phyloP scores from a whole-genome alignment of 2,113 vertebrate species.

The Nycticebus coucang region DNA sequence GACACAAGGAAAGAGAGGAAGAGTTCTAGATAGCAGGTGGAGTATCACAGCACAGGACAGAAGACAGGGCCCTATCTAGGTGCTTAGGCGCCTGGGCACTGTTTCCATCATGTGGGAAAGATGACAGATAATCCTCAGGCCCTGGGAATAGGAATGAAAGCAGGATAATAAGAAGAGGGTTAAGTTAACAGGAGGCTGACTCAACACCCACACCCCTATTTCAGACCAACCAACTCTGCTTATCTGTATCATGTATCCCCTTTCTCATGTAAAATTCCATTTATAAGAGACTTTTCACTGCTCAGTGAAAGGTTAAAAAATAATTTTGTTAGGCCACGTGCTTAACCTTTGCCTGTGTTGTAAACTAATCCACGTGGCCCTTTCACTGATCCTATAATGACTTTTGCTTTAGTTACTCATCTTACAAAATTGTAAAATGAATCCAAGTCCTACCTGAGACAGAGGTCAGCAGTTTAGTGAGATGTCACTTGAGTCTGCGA shows the following conservation, averaged over 20 bases:
- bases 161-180: neutral
- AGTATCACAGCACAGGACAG: neutral
- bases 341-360: neutral
- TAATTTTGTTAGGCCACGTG: neutral
- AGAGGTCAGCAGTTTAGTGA: neutral
- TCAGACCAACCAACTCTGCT: neutral
- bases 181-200: neutral
- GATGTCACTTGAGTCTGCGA: neutral
- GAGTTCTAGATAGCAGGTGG: neutral
- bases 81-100: too few relatives aligned
- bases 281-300: neutral
- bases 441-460: neutral
- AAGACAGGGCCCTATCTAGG: neutral
- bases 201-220: neutral
- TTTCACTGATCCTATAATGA: neutral
- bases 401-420: neutral
- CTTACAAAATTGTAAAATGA: neutral
- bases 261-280: slow-evolving; percentile 2
- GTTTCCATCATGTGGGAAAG: neutral
- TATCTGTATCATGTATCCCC: neutral
- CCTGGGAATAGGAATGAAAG: neutral
- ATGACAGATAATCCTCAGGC: neutral
- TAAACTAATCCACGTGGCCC: neutral
- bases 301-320: neutral
- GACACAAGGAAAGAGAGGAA: neutral